Conservation (phyloP, 2,888 invertebrate genomes). For the Mechanitis messenoides region DNA sequence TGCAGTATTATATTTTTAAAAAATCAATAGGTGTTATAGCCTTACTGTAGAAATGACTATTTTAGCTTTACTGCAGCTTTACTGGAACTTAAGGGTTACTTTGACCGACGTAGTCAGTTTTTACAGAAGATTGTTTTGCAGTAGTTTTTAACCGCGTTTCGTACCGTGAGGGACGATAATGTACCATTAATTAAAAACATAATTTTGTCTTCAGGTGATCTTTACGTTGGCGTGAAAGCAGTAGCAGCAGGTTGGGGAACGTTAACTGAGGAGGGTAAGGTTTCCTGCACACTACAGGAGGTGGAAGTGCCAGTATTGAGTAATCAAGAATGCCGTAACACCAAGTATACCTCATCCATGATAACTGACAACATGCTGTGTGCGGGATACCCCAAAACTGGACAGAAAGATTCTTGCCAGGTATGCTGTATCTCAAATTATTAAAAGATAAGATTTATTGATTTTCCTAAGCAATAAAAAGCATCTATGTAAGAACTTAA, state of each 20-base stretch:
- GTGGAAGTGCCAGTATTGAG: constrained; percentile 85
- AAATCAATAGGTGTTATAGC: too few relatives aligned
- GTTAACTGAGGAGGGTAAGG: constrained; percentile 87
- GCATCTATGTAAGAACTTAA: neutral
- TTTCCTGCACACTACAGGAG: constrained; percentile 88
- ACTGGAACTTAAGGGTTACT: too few relatives aligned
- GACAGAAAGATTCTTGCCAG: constrained; percentile 89
- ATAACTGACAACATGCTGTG: constrained; percentile 94
- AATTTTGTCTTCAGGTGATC: constrained; percentile 65
- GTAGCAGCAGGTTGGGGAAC: constrained; percentile 93
- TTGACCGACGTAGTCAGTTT: too few relatives aligned
- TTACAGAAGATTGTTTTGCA: too few relatives aligned
- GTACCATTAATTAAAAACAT: neutral
- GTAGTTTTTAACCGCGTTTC: too few relatives aligned
- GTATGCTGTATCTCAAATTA: constrained; percentile 52
- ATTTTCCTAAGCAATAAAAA: neutral
- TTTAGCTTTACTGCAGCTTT: too few relatives aligned
- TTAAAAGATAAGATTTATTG: neutral
- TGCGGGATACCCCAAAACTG: constrained; percentile 84
- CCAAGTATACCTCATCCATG: constrained; percentile 89
- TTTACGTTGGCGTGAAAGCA: constrained; percentile 84
- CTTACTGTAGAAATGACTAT: too few relatives aligned
- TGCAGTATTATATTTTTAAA: too few relatives aligned
- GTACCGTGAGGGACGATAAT: too few relatives aligned
- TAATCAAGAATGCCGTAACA: constrained; percentile 83